Percentiles rank a stretch among this genome's conserved stretches.
These are phyloP conservation scores for Cossypha heuglini DNA, from an alignment of 2,797 vertebrate genomes.

Conservation along the genomic window DNA sequence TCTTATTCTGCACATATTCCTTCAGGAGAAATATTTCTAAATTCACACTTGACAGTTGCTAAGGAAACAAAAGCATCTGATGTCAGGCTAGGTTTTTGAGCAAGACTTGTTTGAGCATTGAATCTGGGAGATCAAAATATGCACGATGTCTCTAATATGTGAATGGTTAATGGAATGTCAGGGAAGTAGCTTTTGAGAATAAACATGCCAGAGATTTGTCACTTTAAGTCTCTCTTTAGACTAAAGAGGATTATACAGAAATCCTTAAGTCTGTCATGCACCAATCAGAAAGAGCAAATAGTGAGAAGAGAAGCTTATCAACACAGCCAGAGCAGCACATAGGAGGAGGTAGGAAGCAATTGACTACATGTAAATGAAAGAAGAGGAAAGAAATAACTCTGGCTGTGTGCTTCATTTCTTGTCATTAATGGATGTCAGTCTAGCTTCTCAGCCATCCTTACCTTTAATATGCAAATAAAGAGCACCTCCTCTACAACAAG, in stretches of 20 bases:
- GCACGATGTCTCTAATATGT: not conserved
- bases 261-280: constrained; percentile 63
- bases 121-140: not conserved
- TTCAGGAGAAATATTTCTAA: not conserved
- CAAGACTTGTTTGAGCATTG: not conserved
- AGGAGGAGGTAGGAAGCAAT: constrained; percentile 42
- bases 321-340: constrained; percentile 28
- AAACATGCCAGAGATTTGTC: constrained; percentile 67
- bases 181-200: constrained; percentile 51
- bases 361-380: constrained; percentile 65
- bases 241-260: constrained; percentile 89
- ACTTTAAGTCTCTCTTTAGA: constrained; percentile 67
- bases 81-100: not conserved
- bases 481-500: not conserved
- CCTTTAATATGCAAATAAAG: constrained; percentile 18
- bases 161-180: constrained; percentile 36
- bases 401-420: constrained; percentile 7
- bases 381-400: constrained; percentile 12
- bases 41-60: not conserved
- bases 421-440: not conserved
- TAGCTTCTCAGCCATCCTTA: not conserved
- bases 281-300: constrained; percentile 55
- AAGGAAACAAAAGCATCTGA: not conserved
- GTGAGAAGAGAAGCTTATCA: constrained; percentile 72
- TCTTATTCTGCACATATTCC: not conserved